Conservation (phyloP, 2,797 vertebrate genomes). For the Erpetoichthys calabaricus region DNA sequence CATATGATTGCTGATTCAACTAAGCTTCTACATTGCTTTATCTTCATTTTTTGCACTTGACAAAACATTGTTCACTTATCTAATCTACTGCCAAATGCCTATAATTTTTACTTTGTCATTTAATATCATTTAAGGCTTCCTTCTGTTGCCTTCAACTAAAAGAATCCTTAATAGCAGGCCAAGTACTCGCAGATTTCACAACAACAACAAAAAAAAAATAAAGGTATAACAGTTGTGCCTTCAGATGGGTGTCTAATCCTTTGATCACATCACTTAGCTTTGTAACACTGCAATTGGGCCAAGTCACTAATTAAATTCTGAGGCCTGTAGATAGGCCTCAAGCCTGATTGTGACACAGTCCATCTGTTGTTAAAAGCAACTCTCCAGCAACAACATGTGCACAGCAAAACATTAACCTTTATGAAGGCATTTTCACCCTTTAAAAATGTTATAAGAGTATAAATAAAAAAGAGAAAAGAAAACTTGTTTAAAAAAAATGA, state of each 20-base stretch:
- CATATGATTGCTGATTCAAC: too few species aligned
- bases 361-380: constrained; percentile 48
- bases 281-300: constrained; percentile 30
- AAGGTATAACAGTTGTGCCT: constrained; percentile 25
- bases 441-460: too few species aligned
- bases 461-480: too few species aligned
- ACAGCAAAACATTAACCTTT: constrained; percentile 11
- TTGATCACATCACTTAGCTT: constrained; percentile 26
- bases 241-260: constrained; percentile 21
- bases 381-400: constrained; percentile 28
- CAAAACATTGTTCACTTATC: constrained; percentile 1
- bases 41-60: background rate
- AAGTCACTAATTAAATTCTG: constrained; percentile 55
- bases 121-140: constrained; percentile 18
- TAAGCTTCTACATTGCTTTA: too few species aligned
- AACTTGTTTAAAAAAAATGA: background rate
- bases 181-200: constrained; percentile 20
- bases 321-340: constrained; percentile 51
- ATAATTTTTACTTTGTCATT: constrained; percentile 13
- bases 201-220: constrained; percentile 11
- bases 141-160: constrained; percentile 20
- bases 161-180: constrained; percentile 17
- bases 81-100: constrained; percentile 16
- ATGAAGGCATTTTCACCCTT: too few species aligned
- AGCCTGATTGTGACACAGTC: constrained; percentile 52